Evolutionary conservation across 2,113 vertebrate species (phyloP).

Genomic region (Seriola aureovittata): DNA sequence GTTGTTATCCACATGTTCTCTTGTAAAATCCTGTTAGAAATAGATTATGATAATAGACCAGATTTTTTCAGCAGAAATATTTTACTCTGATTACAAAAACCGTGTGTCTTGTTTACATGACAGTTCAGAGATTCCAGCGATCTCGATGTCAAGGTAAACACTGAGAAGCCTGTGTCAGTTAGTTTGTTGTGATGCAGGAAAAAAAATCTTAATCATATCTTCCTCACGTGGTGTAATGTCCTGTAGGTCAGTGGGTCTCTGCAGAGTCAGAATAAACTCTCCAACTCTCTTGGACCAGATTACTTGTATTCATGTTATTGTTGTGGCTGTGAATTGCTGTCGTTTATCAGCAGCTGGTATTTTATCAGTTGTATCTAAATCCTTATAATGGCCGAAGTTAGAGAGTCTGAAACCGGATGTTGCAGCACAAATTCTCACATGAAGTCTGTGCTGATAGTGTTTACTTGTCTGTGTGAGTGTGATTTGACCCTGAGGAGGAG

Average conservation of each 20-base stretch:
- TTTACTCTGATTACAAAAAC: neutral
- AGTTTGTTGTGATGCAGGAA: neutral
- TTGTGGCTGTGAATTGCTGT: neutral
- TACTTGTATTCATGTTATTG: neutral
- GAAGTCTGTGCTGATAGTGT: neutral
- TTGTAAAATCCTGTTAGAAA: neutral
- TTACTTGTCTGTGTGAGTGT: no score
- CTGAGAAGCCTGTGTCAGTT: neutral
- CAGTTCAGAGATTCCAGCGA: neutral
- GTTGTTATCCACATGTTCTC: neutral
- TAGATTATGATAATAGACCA: no score
- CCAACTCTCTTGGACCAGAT: conserved; percentile 1
- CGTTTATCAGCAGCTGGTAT: neutral
- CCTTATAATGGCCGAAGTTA: no score
- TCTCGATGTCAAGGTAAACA: neutral
- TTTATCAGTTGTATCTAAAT: neutral
- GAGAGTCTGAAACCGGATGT: conserved; percentile 20
- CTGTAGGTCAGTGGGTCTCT: neutral
- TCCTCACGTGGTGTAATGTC: neutral
- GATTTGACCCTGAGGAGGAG: no score
- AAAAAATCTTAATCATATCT: no score
- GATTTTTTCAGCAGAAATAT: no score
- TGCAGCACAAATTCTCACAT: conserved; percentile 10
- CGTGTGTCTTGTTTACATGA: neutral
- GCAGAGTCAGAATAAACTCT: conserved; percentile 5